A percentile compares a stretch with the other conserved stretches of the same genome.
phyloP scores from a whole-genome alignment of 2,797 vertebrate species.

The Cuculus canorus region DNA sequence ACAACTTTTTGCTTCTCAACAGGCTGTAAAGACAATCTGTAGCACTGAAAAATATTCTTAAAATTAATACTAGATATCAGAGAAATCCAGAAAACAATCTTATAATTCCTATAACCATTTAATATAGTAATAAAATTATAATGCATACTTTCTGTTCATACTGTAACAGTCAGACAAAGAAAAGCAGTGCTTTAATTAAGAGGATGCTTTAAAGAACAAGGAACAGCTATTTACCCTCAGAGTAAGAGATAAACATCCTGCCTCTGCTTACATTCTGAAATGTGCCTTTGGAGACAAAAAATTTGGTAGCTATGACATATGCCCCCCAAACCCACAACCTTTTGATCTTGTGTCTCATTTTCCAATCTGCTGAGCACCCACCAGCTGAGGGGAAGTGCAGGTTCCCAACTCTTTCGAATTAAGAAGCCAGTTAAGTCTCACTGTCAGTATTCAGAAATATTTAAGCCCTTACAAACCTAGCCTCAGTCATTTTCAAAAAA shows the following conservation, averaged over 20 bases:
- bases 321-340: not conserved
- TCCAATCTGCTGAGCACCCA: not conserved
- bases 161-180: not conserved
- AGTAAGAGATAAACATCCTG: not conserved
- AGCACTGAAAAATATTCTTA: not conserved
- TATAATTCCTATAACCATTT: not conserved
- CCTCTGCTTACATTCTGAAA: not conserved
- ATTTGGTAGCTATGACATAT: not conserved
- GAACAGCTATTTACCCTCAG: not conserved
- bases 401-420: not conserved
- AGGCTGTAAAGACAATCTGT: not conserved
- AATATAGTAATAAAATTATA: not conserved
- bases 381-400: not conserved
- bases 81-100: not conserved
- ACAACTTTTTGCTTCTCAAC: not conserved
- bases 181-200: not conserved
- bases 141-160: not conserved
- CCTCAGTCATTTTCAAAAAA: not conserved
- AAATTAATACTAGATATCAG: not conserved
- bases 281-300: not conserved
- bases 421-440: not conserved
- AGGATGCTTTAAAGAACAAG: not conserved
- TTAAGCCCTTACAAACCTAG: not conserved
- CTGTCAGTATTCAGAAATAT: not conserved
- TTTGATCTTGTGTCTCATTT: not conserved